Conservation (phyloP, 2,888 invertebrate genomes). For the Amorpha juglandis region DNA sequence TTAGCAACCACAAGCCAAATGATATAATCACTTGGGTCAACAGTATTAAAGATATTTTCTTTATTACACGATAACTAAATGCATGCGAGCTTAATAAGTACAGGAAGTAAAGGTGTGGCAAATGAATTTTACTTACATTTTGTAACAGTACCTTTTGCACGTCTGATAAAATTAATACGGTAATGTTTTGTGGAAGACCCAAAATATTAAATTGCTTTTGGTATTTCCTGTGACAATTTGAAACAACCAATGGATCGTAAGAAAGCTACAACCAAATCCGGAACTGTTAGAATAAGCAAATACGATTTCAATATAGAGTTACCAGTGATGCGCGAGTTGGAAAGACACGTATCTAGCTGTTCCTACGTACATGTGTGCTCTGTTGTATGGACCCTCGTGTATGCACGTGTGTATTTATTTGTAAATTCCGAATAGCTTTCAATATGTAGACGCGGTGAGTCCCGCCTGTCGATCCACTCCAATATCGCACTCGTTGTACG, state of each 20-base stretch:
- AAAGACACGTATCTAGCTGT: conserved; percentile 51
- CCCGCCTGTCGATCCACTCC: conserved; percentile 80
- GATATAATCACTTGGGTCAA: conserved; percentile 41
- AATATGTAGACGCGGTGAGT: conserved; percentile 80
- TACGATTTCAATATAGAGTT: conserved; percentile 77
- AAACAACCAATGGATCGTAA: neutral
- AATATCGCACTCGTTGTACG: conserved; percentile 76
- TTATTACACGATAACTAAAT: neutral
- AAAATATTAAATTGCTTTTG: neutral
- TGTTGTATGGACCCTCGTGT: conserved; percentile 60
- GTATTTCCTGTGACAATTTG: conserved; percentile 1
- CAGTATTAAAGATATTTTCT: neutral
- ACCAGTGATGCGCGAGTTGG: conserved; percentile 66
- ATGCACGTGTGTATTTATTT: conserved; percentile 80
- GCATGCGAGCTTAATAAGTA: neutral
- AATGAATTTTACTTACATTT: neutral
- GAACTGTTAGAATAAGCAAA: conserved; percentile 66
- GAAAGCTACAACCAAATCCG: conserved; percentile 58
- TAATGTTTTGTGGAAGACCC: neutral
- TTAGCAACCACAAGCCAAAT: conserved; percentile 59
- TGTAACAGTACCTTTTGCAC: neutral
- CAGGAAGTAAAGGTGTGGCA: neutral
- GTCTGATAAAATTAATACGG: neutral
- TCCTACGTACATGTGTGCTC: conserved; percentile 70
- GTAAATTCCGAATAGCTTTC: conserved; percentile 81